Evolutionary conservation across 2,113 vertebrate species (phyloP).

Genomic region (Etheostoma spectabile): DNA sequence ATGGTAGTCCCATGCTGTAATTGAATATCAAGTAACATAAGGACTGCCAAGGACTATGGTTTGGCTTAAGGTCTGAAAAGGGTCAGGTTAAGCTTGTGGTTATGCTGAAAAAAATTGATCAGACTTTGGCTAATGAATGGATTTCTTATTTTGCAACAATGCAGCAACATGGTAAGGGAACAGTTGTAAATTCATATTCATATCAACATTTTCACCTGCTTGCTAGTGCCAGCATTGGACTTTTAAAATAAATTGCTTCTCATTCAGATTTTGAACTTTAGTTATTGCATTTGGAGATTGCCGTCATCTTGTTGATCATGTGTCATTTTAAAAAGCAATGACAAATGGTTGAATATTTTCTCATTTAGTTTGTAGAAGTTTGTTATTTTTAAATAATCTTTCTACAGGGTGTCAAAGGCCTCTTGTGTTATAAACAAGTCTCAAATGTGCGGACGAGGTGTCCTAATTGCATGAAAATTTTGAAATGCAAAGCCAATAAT

Average conservation of each 20-base stretch:
- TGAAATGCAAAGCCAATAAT: not conserved
- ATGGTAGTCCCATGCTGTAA: constrained; percentile 12
- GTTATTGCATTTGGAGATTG: not conserved
- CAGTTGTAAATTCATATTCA: no score
- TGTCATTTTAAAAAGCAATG: not conserved
- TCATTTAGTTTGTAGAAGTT: not conserved
- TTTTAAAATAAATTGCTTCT: not conserved
- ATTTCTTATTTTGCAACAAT: not conserved
- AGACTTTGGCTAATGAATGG: not conserved
- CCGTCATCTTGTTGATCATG: not conserved
- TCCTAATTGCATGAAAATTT: not conserved
- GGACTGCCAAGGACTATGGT: constrained; percentile 14
- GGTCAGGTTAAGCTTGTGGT: constrained; percentile 4
- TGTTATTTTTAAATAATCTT: not conserved
- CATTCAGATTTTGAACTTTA: not conserved
- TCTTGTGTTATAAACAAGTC: not conserved
- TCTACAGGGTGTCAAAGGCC: not conserved
- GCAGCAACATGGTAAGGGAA: not conserved
- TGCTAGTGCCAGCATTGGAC: not conserved
- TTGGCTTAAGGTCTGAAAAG: constrained; percentile 6
- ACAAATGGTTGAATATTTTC: not conserved
- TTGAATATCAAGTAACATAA: constrained; percentile 27
- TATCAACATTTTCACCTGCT: not conserved
- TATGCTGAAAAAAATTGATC: not conserved
- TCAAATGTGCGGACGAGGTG: not conserved